Evolutionary conservation across 2,888 invertebrate species (phyloP).

Genomic region (Hydroisotoma schaefferi): DNA sequence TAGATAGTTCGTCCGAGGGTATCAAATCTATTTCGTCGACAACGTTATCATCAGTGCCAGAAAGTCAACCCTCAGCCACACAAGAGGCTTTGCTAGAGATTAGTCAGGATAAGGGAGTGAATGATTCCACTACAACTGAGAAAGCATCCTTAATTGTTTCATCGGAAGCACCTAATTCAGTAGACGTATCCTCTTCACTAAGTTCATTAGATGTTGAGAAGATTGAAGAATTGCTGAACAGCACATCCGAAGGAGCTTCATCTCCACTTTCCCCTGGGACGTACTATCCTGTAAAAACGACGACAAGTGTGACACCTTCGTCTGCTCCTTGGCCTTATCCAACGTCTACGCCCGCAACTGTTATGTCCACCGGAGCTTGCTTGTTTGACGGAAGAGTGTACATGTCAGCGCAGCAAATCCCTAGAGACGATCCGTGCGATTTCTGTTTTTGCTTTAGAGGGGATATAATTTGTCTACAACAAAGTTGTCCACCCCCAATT

Average conservation of each 20-base stretch:
- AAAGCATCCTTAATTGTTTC: background rate
- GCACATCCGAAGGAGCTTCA: conserved; percentile 11
- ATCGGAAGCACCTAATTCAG: conserved; percentile 5
- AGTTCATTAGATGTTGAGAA: conserved; percentile 7
- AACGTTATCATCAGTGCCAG: background rate
- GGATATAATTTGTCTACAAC: conserved; percentile 90
- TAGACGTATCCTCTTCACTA: conserved; percentile 4
- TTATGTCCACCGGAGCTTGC: conserved; percentile 84
- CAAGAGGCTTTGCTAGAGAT: background rate
- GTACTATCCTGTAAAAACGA: conserved; percentile 44
- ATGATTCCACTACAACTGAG: background rate
- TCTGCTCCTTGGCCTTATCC: conserved; percentile 44
- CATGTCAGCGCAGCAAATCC: conserved; percentile 91
- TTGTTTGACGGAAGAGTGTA: conserved; percentile 88
- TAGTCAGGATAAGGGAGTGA: background rate
- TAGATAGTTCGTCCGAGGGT: background rate
- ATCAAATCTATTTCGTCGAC: too few relatives aligned
- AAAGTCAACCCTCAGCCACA: conserved; percentile 9
- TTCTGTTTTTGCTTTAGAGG: conserved; percentile 97
- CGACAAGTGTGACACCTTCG: conserved; percentile 45
- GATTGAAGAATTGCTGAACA: conserved; percentile 38
- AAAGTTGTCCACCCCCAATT: conserved; percentile 92
- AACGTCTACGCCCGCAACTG: conserved; percentile 51
- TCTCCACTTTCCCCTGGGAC: conserved; percentile 28
- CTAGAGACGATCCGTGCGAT: conserved; percentile 89